phyloP scores from a whole-genome alignment of 2,797 vertebrate genomes.

The Botia kubotai region DNA sequence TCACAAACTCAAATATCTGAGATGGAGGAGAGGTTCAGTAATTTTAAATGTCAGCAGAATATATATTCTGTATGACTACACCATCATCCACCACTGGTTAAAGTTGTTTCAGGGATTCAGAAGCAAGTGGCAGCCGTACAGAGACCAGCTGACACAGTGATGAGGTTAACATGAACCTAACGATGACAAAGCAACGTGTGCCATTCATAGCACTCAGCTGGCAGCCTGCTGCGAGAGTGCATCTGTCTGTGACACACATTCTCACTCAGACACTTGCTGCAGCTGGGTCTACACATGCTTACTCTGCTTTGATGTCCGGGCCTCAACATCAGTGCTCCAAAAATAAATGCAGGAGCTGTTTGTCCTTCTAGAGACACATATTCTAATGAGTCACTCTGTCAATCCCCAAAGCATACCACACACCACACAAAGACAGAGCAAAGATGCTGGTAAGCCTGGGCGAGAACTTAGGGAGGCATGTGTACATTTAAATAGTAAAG shows the following conservation, averaged over 20 bases:
- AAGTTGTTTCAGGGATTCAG: background rate
- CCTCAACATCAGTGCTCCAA: constrained; percentile 46
- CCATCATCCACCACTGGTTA: background rate
- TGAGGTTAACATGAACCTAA: background rate
- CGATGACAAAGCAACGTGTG: constrained; percentile 20
- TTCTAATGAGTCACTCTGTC: constrained; percentile 53
- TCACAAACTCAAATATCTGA: background rate
- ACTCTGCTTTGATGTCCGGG: constrained; percentile 47
- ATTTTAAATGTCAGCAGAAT: too few relatives aligned
- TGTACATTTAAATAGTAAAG: background rate
- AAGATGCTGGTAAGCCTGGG: background rate
- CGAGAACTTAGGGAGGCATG: background rate
- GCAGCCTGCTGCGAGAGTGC: constrained; percentile 22
- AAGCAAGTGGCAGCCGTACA: background rate
- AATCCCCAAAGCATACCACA: constrained; percentile 32
- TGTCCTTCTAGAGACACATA: constrained; percentile 52
- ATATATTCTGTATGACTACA: background rate
- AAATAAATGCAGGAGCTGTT: constrained; percentile 58
- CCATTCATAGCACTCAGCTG: constrained; percentile 12
- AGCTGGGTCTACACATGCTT: constrained; percentile 49
- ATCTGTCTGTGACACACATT: constrained; percentile 33
- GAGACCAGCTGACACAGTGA: constrained; percentile 1
- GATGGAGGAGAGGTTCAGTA: background rate
- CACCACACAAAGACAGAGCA: constrained; percentile 29
- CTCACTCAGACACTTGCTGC: constrained; percentile 46